Percentiles rank a stretch among this genome's conserved stretches.
Evolutionary conservation across 2,113 vertebrate genomes (phyloP).

Genomic region (Lota lota): DNA sequence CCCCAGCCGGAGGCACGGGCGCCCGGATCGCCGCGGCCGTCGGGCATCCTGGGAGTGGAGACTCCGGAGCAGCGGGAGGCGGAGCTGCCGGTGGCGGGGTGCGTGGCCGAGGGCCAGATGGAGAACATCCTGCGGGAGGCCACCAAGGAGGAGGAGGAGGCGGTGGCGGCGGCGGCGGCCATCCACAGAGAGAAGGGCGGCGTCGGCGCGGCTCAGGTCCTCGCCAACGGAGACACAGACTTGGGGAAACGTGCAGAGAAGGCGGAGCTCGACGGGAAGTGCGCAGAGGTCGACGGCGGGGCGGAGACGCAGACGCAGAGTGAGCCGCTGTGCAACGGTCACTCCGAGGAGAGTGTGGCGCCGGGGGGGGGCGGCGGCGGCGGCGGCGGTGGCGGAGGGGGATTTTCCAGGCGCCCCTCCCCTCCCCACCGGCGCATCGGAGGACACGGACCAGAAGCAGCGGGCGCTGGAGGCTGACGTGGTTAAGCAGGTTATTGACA

Average conservation of each 20-base stretch:
- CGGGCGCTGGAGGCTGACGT: constrained; percentile 22
- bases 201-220: constrained; percentile 1
- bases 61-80: constrained; percentile 65
- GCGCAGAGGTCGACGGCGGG: constrained; percentile 13
- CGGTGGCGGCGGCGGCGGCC: constrained; percentile 70
- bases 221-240: constrained; percentile 21
- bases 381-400: not conserved
- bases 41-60: not conserved
- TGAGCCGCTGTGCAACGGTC: constrained; percentile 35
- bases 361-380: not conserved
- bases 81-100: constrained; percentile 84
- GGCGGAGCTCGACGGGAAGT: constrained; percentile 18
- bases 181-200: constrained; percentile 36
- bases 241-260: constrained; percentile 5
- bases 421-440: not conserved
- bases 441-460: constrained; percentile 20
- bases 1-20: constrained; percentile 21
- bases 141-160: constrained; percentile 80
- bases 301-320: constrained; percentile 11
- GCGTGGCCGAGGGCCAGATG: constrained; percentile 89
- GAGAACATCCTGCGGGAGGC: constrained; percentile 95
- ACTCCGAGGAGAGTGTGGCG: constrained; percentile 23
- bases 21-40: not conserved
- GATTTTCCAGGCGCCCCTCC: not conserved
- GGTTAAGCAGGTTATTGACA: constrained; percentile 29